phyloP scores from a whole-genome alignment of 1,140 invertebrate species.

The Danaus plexippus region DNA sequence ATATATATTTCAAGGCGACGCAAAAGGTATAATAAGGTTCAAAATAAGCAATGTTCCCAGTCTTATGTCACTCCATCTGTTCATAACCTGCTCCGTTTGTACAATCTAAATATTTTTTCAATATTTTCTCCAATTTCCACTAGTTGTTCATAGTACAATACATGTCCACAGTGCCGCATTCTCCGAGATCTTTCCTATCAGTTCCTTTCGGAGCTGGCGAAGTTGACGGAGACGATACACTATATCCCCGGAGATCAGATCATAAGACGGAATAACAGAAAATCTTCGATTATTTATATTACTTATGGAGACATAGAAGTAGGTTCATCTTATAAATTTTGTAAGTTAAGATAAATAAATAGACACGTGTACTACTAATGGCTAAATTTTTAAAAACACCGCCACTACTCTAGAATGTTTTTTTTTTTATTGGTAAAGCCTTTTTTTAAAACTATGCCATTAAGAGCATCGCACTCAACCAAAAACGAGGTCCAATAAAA shows the following conservation, averaged over 20 bases:
- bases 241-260: slow-evolving; percentile 55
- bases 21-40: slow-evolving; percentile 37
- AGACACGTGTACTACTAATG: too few relatives aligned
- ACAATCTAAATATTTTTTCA: background rate
- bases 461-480: too few relatives aligned
- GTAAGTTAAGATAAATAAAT: too few relatives aligned
- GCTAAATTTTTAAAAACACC: too few relatives aligned
- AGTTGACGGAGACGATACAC: slow-evolving; percentile 47
- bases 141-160: background rate
- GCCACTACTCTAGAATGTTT: too few relatives aligned
- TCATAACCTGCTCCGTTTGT: too few relatives aligned
- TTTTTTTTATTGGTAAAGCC: slow-evolving; percentile 1
- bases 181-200: slow-evolving; percentile 45
- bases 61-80: too few relatives aligned
- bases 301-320: slow-evolving; percentile 56
- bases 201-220: slow-evolving; percentile 48
- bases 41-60: too few relatives aligned
- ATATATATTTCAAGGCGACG: slow-evolving; percentile 56
- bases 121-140: background rate
- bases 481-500: too few relatives aligned
- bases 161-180: slow-evolving; percentile 32
- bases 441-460: background rate
- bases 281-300: slow-evolving; percentile 49
- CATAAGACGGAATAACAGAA: slow-evolving; percentile 41
- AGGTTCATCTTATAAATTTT: slow-evolving; percentile 6